Evolutionary conservation across 2,888 invertebrate genomes (phyloP), one percentile per base, ranked within the genome.

Genomic region (Agrotis puta): DNA sequence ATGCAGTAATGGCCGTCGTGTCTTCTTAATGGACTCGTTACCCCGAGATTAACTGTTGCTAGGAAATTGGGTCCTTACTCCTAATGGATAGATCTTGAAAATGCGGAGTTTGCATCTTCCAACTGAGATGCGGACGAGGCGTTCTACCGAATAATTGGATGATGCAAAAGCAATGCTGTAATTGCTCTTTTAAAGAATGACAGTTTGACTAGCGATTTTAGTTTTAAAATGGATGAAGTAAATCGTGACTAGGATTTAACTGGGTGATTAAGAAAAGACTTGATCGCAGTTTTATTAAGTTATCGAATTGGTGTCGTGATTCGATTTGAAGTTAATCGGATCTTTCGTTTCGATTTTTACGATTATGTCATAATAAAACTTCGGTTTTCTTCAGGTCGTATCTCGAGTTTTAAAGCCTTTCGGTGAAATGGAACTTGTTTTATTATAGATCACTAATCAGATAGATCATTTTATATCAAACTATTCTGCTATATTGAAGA

Each of bases 81-180:
- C 79, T 87, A 90, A 89, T 90, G 85, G 87, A 86, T 85, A 86
- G 84, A 88, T 88, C 85, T 89, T 85, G 88, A 87, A 89, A 90
- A 85, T 70, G 86, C 87, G 69, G 73, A 64, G 85, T 79, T 80
- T 85, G 85, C 88, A 87, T 87, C 83, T 84, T 84, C 83, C 69
- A 71, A 62, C 74, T 73, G 73, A 70, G 75, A 78, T 80, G 78
- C 77, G 74, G 62, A 69, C 64, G 45, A 65, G 71, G 71, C 76
- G 78, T 80, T 84, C 82, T 77, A 76, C 64, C 74, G 72, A 74
- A 75, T 89, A 89, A 89, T 89, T 89, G 87, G 83, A 87, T 87
- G 83, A 87, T 89, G 89, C 89, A 87, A 74, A 65, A 63, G 58
- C 64, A 63, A 51, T 64, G 61, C 72, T 62, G 56, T 79, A 72